Conservation (phyloP, 1,140 invertebrate genomes). For the Armadillidium nasatum region DNA sequence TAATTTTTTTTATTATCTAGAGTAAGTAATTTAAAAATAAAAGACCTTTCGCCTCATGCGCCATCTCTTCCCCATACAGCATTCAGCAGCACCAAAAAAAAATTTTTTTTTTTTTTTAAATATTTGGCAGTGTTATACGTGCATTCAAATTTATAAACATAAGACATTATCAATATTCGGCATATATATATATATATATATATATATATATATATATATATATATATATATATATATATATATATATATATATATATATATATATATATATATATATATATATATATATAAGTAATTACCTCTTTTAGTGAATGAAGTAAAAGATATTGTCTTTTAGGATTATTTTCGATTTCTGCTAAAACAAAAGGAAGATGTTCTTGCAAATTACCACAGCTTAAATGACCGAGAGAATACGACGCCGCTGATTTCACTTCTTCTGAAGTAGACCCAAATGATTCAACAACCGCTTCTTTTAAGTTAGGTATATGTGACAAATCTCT, state of each 20-base stretch:
- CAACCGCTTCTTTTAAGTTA: constrained; percentile 54
- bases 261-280: constrained; percentile 13
- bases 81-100: no score
- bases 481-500: constrained; percentile 78
- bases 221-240: not conserved
- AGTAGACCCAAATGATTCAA: constrained; percentile 57
- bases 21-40: no score
- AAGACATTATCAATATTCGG: no score
- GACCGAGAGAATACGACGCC: constrained; percentile 92
- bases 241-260: not conserved
- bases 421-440: constrained; percentile 77
- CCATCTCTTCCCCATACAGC: no score
- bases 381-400: constrained; percentile 90
- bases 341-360: constrained; percentile 84
- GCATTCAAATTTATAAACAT: no score
- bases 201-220: no score
- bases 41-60: no score
- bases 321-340: constrained; percentile 91
- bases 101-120: no score
- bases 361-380: constrained; percentile 91
- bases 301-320: constrained; percentile 95
- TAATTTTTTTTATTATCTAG: no score
- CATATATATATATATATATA: no score
- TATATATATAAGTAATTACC: constrained; percentile 43
- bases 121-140: no score